These are phyloP conservation scores for Myotis daubentonii DNA, from an alignment of 2,797 vertebrate genomes.

Conservation along the genomic window DNA sequence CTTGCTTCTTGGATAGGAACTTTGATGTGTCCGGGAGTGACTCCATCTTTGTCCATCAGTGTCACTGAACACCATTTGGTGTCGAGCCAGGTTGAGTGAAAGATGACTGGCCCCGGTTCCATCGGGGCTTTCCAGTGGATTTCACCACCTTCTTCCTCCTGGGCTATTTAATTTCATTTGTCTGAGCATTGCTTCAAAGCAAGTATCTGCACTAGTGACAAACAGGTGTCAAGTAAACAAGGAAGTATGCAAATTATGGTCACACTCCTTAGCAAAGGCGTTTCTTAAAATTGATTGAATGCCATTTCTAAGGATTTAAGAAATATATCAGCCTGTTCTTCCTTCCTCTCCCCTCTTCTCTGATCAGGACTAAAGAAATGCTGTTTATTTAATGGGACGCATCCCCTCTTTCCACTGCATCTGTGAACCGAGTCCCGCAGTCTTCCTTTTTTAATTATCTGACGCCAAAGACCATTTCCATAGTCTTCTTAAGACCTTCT, in stretches of 20 bases:
- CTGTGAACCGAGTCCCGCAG: not conserved
- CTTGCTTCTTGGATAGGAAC: not conserved
- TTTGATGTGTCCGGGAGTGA: not conserved
- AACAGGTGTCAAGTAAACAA: conserved; percentile 33
- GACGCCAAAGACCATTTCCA: conserved; percentile 63
- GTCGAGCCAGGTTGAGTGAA: not conserved
- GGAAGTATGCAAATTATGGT: not conserved
- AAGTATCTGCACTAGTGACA: not conserved
- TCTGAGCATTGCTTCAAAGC: not conserved
- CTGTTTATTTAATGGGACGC: not conserved
- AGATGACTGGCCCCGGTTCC: not conserved
- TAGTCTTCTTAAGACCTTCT: conserved; percentile 63
- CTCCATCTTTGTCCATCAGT: not conserved
- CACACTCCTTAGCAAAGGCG: not conserved
- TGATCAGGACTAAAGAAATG: conserved; percentile 50
- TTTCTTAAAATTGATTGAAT: conserved; percentile 6
- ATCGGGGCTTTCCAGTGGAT: not conserved
- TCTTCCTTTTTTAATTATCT: conserved; percentile 65
- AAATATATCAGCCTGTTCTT: not conserved
- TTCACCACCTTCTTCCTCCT: not conserved
- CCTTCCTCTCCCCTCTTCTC: not conserved
- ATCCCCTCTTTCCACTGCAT: not conserved
- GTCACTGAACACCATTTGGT: not conserved
- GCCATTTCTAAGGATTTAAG: conserved; percentile 10
- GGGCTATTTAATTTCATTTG: not conserved